Base-by-base conservation (phyloP, 2,888 invertebrate species). In the Chesias legatella region DNA sequence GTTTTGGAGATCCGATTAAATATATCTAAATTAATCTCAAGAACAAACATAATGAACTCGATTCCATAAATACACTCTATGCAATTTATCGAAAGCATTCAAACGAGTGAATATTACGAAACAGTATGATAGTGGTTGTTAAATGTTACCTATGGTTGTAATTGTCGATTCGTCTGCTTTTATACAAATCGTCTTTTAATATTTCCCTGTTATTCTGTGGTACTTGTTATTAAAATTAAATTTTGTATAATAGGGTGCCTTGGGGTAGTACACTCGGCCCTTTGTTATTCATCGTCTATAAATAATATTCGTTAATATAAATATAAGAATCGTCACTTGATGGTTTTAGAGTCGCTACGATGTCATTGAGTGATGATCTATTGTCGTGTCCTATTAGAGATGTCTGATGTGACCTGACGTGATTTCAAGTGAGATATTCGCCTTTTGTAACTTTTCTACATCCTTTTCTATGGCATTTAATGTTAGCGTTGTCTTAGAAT, bases 381-480 rank as follows among this genome's bases (percentile, higher is more conserved):
- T 48, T 44, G 43, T 48, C 33, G 37, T 35, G 44, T 48, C 34
- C 35, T 52, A 28, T 43, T 54, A 55, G 57, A 62, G 43, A 63
- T 64, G 65, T 74, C 69, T 75, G 68, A 76, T 59, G 73, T 70
- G 80, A 82, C 78, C 63, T 72, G 72, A 75, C 53, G 88, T 86
- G 86, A 86, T 86, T 79, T 78, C 73, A 70, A 88, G 86, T 88
- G 88, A 88, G 86, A 59, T 74, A 72, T 64, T 70, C 58, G 70
- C 70, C 70, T 79, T 58, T 40, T 78, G 79, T 73, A 78, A 67
- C 79, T 85, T 86, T 85, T 86, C 88, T 86, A 86, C 76, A 68
- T 71, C 82, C 72, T 85, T 88, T 86, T 85, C 85, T 84, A 84
- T 78, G 79, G 74, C 72, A 67, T 83, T 83, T 82, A 84, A 79